Percentiles rank a stretch among this genome's conserved stretches.
Conservation (phyloP, 2,888 invertebrate species). For the Volucella inanis region DNA sequence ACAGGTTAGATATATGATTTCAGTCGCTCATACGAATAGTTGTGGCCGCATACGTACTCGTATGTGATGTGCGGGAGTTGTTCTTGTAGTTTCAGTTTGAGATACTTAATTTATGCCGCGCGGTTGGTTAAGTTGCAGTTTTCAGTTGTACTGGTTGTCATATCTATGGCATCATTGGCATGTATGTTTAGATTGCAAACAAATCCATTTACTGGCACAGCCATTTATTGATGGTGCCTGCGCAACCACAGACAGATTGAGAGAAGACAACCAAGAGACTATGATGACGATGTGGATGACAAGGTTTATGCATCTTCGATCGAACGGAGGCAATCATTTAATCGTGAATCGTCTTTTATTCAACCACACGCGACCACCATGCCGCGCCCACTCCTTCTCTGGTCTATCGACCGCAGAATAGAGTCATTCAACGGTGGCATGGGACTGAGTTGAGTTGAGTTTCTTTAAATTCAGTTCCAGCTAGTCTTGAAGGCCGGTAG, state of each 20-base stretch:
- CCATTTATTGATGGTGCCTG: conserved; percentile 27
- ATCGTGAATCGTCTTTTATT: conserved; percentile 66
- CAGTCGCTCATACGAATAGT: too few relatives aligned
- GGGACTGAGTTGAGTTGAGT: conserved; percentile 6
- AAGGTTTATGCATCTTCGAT: conserved; percentile 67
- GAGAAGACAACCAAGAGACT: conserved; percentile 30
- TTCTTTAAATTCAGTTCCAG: conserved; percentile 25
- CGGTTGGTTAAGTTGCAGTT: conserved; percentile 44
- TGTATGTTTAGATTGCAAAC: conserved; percentile 53
- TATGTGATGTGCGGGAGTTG: conserved; percentile 3
- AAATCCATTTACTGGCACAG: conserved; percentile 58
- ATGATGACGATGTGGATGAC: conserved; percentile 55
- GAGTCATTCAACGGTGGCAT: conserved; percentile 72
- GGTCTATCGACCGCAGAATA: conserved; percentile 52
- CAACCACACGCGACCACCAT: conserved; percentile 10
- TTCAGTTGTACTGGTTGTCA: conserved; percentile 1
- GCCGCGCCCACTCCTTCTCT: conserved; percentile 34
- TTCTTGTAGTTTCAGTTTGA: neutral
- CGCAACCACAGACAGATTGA: conserved; percentile 52
- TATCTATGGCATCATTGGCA: conserved; percentile 34
- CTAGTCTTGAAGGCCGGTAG: neutral
- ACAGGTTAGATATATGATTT: neutral
- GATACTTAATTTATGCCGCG: conserved; percentile 57
- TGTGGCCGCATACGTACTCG: too few relatives aligned
- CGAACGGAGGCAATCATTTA: conserved; percentile 71